phyloP scores from a whole-genome alignment of 2,888 invertebrate genomes.

The Lycophotia porphyrea region DNA sequence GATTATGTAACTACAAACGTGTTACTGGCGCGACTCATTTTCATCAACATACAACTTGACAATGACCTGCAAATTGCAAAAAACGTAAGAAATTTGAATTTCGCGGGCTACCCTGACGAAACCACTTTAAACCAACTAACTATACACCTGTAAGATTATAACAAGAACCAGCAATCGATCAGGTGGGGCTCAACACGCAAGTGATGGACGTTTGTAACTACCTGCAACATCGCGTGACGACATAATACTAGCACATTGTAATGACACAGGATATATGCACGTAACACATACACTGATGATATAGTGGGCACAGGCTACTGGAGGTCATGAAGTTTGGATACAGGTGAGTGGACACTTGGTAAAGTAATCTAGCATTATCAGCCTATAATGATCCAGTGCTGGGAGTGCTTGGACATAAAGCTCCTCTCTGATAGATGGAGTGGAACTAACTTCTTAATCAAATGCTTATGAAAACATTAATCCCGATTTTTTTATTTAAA shows the following conservation, averaged over 20 bases:
- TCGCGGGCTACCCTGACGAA: too few species aligned
- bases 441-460: not conserved
- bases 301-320: slow-evolving; percentile 9
- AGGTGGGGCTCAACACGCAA: slow-evolving; percentile 28
- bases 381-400: not conserved
- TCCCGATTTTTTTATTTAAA: not conserved
- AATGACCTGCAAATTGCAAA: too few species aligned
- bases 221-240: slow-evolving; percentile 37
- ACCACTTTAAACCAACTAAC: too few species aligned
- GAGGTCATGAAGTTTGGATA: not conserved
- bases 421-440: not conserved
- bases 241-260: slow-evolving; percentile 24
- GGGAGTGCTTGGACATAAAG: not conserved
- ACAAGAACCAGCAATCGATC: slow-evolving; percentile 10
- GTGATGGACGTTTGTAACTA: slow-evolving; percentile 13
- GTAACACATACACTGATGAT: slow-evolving; percentile 23
- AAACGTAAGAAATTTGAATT: too few species aligned
- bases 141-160: not conserved
- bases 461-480: not conserved
- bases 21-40: too few species aligned
- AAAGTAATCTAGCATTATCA: not conserved
- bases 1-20: too few species aligned
- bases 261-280: slow-evolving; percentile 45
- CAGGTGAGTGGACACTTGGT: slow-evolving; percentile 11
- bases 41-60: too few species aligned